Percentiles rank a stretch among this genome's conserved stretches.
Conservation (phyloP, 1,140 invertebrate species). For the Danaus plexippus region DNA sequence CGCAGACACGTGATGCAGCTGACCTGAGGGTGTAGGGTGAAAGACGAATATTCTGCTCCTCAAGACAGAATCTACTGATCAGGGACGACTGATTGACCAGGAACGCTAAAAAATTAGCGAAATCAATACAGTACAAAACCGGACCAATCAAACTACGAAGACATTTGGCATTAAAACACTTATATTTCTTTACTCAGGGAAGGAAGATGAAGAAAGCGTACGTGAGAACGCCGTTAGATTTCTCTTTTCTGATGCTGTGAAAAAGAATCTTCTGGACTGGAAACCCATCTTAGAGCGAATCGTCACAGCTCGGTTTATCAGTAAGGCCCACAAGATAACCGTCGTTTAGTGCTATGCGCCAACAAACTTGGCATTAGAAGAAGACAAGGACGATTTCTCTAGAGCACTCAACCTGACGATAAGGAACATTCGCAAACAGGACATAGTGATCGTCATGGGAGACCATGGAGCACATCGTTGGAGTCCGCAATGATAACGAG, state of each 20-base stretch:
- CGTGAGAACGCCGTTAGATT: slow-evolving; percentile 9
- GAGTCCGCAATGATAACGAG: slow-evolving; percentile 16
- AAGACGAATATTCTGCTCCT: too few relatives aligned
- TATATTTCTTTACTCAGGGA: too few relatives aligned
- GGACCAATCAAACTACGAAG: too few relatives aligned
- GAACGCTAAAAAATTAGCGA: too few relatives aligned
- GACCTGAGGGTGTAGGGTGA: too few relatives aligned
- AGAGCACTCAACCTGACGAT: slow-evolving; percentile 8
- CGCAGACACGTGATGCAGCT: too few relatives aligned
- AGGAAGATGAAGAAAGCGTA: neutral
- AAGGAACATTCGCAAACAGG: slow-evolving; percentile 12
- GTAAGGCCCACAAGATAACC: slow-evolving; percentile 16
- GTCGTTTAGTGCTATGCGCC: slow-evolving; percentile 14
- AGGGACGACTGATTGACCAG: too few relatives aligned
- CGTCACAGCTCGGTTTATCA: slow-evolving; percentile 19
- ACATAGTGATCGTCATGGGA: slow-evolving; percentile 15
- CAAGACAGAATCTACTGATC: too few relatives aligned
- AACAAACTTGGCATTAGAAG: neutral
- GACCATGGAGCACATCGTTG: slow-evolving; percentile 12
- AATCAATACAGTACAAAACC: too few relatives aligned
- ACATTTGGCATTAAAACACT: too few relatives aligned
- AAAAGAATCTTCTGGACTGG: slow-evolving; percentile 17
- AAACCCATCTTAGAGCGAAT: slow-evolving; percentile 23
- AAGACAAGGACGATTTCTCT: slow-evolving; percentile 16
- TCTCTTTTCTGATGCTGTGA: slow-evolving; percentile 11